A percentile compares a stretch with the other conserved stretches of the same genome.
Evolutionary conservation across 1,140 invertebrate genomes (phyloP).

Genomic region (Ceratitis capitata): DNA sequence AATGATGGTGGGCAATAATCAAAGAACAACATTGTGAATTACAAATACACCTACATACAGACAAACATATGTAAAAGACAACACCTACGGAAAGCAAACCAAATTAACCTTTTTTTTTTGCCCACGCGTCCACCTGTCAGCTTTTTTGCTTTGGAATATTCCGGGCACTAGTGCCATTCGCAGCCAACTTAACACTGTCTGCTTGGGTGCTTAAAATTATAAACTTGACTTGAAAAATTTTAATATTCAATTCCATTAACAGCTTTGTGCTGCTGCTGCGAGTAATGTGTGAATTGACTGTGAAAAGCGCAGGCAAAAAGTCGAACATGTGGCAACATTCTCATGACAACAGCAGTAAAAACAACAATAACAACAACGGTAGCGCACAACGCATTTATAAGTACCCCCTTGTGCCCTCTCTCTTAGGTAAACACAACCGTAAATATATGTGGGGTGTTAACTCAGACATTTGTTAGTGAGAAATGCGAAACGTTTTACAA

Average conservation of each 20-base stretch:
- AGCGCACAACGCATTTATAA: no score
- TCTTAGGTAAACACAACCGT: not conserved
- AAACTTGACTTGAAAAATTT: conserved; percentile 12
- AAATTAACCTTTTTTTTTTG: not conserved
- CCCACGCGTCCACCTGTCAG: not conserved
- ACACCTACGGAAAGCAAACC: not conserved
- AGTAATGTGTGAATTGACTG: conserved; percentile 28
- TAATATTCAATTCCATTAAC: conserved; percentile 28
- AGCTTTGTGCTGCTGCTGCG: not conserved
- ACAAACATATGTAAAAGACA: not conserved
- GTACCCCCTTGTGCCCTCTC: no score
- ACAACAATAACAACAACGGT: not conserved
- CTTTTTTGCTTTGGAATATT: no score
- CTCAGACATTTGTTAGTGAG: not conserved
- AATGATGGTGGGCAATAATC: not conserved
- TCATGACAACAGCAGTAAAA: conserved; percentile 21
- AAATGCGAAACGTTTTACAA: not conserved
- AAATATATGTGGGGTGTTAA: no score
- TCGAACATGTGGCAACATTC: conserved; percentile 33
- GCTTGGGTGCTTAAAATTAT: not conserved
- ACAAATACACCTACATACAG: not conserved
- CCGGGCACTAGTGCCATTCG: not conserved
- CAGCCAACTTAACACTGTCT: not conserved
- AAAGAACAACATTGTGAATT: not conserved
- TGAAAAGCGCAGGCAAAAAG: conserved; percentile 36